These are phyloP conservation scores for Limosa lapponica DNA, from an alignment of 2,797 vertebrate genomes.

Conservation along the genomic window DNA sequence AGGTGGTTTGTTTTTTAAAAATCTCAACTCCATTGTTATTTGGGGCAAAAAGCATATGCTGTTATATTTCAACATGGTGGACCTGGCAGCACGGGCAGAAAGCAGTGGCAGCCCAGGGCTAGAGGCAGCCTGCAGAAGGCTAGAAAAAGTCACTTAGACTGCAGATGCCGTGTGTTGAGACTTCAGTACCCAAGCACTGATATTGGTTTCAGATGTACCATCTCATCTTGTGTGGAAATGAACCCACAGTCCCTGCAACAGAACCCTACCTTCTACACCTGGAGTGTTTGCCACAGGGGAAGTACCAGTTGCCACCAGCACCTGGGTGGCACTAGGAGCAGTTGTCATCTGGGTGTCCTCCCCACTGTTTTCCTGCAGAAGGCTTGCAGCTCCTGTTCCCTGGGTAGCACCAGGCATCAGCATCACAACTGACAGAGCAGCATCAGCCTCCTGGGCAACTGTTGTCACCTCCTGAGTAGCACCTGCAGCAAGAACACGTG, in stretches of 20 bases:
- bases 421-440: background rate
- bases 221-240: fast-evolving
- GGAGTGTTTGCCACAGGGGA: background rate
- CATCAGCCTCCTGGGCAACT: slow-evolving; percentile 11
- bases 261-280: slow-evolving; percentile 54
- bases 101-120: background rate
- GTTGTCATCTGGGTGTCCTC: background rate
- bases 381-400: background rate
- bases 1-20: background rate
- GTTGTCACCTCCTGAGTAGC: slow-evolving; percentile 42
- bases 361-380: background rate
- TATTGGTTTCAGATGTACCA: fast-evolving
- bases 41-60: fast-evolving
- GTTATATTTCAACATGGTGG: fast-evolving
- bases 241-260: background rate
- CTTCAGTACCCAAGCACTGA: background rate
- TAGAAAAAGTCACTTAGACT: background rate
- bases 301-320: background rate
- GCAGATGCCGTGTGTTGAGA: background rate
- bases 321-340: slow-evolving; percentile 4
- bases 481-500: background rate
- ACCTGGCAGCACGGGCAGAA: background rate
- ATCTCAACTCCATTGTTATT: background rate
- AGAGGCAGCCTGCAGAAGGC: background rate
- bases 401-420: background rate